Percentiles rank a stretch among this genome's conserved stretches.
phyloP scores from a whole-genome alignment of 2,797 vertebrate species.

The Aythya fuligula region DNA sequence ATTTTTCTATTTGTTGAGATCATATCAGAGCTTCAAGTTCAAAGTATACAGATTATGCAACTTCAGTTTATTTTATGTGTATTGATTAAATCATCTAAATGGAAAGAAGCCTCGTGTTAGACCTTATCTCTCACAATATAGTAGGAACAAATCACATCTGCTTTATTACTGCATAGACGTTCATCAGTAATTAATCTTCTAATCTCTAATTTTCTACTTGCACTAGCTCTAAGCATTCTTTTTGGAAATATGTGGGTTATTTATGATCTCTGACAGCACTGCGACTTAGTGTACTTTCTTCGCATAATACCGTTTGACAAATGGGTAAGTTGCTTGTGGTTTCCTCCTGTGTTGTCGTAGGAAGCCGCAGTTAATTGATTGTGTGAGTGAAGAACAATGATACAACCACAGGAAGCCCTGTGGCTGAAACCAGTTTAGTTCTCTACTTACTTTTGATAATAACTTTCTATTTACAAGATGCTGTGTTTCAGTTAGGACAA shows the following conservation, averaged over 20 bases:
- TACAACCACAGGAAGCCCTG: conserved; percentile 81
- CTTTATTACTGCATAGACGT: not conserved
- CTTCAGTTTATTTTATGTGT: not conserved
- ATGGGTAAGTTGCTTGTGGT: conserved; percentile 57
- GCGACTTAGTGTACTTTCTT: not conserved
- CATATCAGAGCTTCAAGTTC: not conserved
- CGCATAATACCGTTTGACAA: not conserved
- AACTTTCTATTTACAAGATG: not conserved
- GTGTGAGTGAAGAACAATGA: conserved; percentile 52
- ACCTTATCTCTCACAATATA: not conserved
- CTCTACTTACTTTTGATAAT: not conserved
- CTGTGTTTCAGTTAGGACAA: not conserved
- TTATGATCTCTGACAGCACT: not conserved
- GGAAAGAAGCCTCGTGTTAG: not conserved
- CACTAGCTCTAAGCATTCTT: not conserved
- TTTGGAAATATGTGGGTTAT: not conserved
- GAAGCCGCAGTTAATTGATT: conserved; percentile 61
- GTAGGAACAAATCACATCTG: not conserved
- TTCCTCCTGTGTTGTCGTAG: conserved; percentile 60
- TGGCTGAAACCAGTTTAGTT: conserved; percentile 66
- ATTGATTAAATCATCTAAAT: not conserved
- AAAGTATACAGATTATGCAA: not conserved
- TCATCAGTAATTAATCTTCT: not conserved
- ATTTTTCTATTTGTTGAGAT: not conserved
- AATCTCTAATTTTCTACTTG: not conserved